Base-by-base conservation (phyloP, 30 jellyfish, hydroid and myxozoan species). In the Aurelia sp. region DNA sequence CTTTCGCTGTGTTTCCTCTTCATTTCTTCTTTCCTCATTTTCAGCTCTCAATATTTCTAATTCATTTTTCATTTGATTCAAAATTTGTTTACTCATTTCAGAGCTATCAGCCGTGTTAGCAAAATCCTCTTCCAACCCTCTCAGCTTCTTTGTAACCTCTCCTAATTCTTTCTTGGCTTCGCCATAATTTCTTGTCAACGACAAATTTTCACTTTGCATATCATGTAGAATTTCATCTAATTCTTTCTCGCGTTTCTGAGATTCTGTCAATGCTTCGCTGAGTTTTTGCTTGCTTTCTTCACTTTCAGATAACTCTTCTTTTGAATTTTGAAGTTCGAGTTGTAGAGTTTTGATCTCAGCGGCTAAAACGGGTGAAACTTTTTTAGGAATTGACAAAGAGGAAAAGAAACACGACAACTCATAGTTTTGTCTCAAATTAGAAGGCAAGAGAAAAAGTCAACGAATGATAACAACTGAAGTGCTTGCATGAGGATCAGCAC, bases 171-270 rank as follows among this genome's bases (percentile, higher is more conserved):
- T 73, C 53, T 66, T 84, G 33, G 87, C 74, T 18, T 84, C 88
- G n/a, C 85, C 93, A 73, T 73, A 84, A 40, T 61, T 50, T 40
- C 82, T 50, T 17, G 84, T 73, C 31, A 84, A 9, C 21, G 93
- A 72, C 5, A 84, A 15, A 72, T 84, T 78, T 40, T 84, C 93
- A 30, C 88, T 76, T 47, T 84, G 93, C 76, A 72, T 41, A 4
- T 72, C 88, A 4, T 84, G 87, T 4, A 84, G 65, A 18, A 84
- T 51, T 6, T 74, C 82, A 33, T 84, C 93, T 40, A 84, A 53
- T 22, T 84, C 93, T 24, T 66, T 57, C 55, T 84, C 93, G 21
- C 85, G 64, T 22, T 61, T 27, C 53, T 73, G 60, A 17, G 62
- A n/a, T 41, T 74, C 84, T 38, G 47, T 52, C 38, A 84, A 50